phyloP scores from a whole-genome alignment of 1,140 invertebrate genomes.

The Phymorhynchus buccinoides region DNA sequence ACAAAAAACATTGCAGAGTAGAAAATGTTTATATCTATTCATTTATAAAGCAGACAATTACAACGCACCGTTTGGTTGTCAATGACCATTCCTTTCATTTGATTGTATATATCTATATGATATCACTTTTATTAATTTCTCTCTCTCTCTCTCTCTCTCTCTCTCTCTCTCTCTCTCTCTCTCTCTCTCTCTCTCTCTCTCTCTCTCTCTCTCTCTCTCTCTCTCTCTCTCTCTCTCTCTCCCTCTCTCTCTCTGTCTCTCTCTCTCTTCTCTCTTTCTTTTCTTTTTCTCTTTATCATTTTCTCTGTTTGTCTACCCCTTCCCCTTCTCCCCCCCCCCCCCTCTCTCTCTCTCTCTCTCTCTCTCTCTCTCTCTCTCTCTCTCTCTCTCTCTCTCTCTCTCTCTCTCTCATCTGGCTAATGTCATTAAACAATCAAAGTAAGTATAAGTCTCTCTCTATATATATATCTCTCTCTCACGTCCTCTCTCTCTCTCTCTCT shows the following conservation, averaged over 20 bases:
- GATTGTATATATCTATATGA: too few species aligned
- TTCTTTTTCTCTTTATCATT: slow-evolving; percentile 29
- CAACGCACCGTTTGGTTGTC: too few species aligned
- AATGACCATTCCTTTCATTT: too few species aligned
- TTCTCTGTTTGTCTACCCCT: slow-evolving; percentile 5
- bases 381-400: neutral
- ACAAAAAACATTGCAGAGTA: too few species aligned
- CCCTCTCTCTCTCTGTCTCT: slow-evolving; percentile 27
- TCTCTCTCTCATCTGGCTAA: too few species aligned
- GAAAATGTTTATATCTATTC: too few species aligned
- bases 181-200: neutral
- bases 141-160: too few species aligned
- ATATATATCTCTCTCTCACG: too few species aligned
- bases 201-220: slow-evolving; percentile 1
- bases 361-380: neutral
- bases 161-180: neutral
- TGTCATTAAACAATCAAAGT: too few species aligned
- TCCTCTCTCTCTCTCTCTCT: neutral
- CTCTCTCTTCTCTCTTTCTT: slow-evolving; percentile 31
- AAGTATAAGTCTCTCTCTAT: too few species aligned
- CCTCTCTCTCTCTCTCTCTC: neutral
- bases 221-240: slow-evolving; percentile 14
- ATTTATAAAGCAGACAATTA: too few species aligned
- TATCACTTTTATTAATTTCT: too few species aligned
- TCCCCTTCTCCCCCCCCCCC: slow-evolving; percentile 26